Evolutionary conservation across 1,140 invertebrate species (phyloP).

Genomic region (Choristoneura fumiferana): DNA sequence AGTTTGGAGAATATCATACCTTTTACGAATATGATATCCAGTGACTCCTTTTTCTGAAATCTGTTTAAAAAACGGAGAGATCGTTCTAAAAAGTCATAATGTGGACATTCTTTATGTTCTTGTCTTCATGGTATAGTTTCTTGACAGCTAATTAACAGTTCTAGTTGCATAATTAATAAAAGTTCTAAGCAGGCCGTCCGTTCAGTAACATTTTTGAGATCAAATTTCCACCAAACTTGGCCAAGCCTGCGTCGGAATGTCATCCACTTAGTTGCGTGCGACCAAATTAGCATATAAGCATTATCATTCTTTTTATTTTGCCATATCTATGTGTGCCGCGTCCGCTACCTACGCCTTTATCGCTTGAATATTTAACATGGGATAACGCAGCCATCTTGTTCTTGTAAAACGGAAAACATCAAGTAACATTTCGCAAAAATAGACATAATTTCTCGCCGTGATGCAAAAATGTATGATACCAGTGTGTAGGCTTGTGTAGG

Average conservation of each 20-base stretch:
- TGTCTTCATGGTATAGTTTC: too few relatives aligned
- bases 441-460: neutral
- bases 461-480: neutral
- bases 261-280: neutral
- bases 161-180: neutral
- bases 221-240: neutral
- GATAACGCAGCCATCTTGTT: neutral
- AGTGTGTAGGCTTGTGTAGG: too few relatives aligned
- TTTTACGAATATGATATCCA: too few relatives aligned
- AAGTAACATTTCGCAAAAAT: neutral
- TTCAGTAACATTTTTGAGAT: neutral
- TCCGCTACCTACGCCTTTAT: slow-evolving; percentile 10
- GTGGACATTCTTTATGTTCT: too few relatives aligned
- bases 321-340: slow-evolving; percentile 7
- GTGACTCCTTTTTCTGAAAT: too few relatives aligned
- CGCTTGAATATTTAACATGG: neutral
- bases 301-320: neutral
- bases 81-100: too few relatives aligned
- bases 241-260: neutral
- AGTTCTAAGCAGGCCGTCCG: neutral
- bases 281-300: slow-evolving; percentile 2
- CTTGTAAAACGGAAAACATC: neutral
- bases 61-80: too few relatives aligned
- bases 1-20: too few relatives aligned
- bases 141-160: too few relatives aligned